A percentile compares a stretch with the other conserved stretches of the same genome.
These are phyloP conservation scores for Akabosia matsudoensis DNA, from an alignment of 1,140 invertebrate genomes.

Conservation along the genomic window DNA sequence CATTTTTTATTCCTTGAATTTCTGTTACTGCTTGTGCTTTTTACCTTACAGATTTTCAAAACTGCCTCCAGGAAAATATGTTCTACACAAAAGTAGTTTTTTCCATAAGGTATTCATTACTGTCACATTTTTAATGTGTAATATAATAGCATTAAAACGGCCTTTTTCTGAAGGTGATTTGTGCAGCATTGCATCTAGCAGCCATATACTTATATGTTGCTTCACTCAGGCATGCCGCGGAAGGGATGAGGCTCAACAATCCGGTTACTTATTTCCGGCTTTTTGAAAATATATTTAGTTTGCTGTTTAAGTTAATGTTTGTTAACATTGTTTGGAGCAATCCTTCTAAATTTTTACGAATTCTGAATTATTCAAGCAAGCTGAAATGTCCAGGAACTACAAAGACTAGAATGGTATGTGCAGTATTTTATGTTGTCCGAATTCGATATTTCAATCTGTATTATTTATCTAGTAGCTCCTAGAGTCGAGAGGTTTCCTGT, in stretches of 20 bases:
- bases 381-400: neutral
- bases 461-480: neutral
- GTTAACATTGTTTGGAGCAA: neutral
- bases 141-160: neutral
- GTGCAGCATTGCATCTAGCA: neutral
- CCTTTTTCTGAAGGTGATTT: neutral
- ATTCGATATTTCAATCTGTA: neutral
- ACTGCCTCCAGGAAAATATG: neutral
- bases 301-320: neutral
- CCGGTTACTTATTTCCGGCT: conserved; percentile 5
- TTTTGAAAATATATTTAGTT: neutral
- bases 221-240: neutral
- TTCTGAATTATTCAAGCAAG: neutral
- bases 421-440: neutral
- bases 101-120: neutral
- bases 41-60: neutral
- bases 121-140: neutral
- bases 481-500: neutral
- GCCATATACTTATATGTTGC: neutral
- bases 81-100: neutral
- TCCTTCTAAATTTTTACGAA: neutral
- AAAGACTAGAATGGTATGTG: neutral
- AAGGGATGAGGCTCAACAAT: neutral
- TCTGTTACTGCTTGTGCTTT: neutral
- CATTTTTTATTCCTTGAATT: neutral